phyloP scores from a whole-genome alignment of 2,888 invertebrate species.

The Nomada hirtipes region DNA sequence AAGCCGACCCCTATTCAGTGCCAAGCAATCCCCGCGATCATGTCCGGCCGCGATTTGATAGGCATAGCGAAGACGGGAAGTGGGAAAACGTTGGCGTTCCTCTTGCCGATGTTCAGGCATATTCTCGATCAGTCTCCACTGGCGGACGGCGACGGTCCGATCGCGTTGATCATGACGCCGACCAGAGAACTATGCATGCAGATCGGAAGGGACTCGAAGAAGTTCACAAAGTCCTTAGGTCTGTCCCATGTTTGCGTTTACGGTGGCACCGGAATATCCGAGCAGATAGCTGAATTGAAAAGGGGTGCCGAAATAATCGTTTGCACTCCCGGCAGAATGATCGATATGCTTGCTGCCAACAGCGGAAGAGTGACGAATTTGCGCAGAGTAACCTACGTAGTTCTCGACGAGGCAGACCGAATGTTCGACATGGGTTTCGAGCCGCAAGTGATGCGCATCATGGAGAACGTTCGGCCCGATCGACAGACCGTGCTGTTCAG shows the following conservation, averaged over 20 bases:
- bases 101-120: slow-evolving; percentile 98
- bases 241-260: slow-evolving; percentile 98
- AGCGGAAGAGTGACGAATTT: slow-evolving; percentile 99
- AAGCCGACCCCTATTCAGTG: slow-evolving; percentile 99
- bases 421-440: slow-evolving; percentile 99
- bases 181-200: slow-evolving; percentile 99
- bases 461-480: slow-evolving; percentile 98
- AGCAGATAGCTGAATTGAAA: slow-evolving; percentile 98
- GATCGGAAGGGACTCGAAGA: slow-evolving; percentile 97
- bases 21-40: slow-evolving; percentile 98
- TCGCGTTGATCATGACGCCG: slow-evolving; percentile 98
- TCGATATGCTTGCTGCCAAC: slow-evolving; percentile 99
- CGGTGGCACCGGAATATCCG: slow-evolving; percentile 98
- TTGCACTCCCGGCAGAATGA: slow-evolving; percentile 99
- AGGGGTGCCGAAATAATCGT: slow-evolving; percentile 99
- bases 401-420: slow-evolving; percentile 99
- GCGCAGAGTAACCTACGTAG: slow-evolving; percentile 97
- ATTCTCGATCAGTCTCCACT: slow-evolving; percentile 96
- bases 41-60: slow-evolving; percentile 98
- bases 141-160: slow-evolving; percentile 99
- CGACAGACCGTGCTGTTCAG: slow-evolving; percentile 99
- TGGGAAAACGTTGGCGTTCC: slow-evolving; percentile 99
- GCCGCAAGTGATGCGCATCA: slow-evolving; percentile 98
- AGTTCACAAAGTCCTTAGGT: slow-evolving; percentile 95
- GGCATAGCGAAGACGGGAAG: slow-evolving; percentile 99